Percentiles rank a stretch among this genome's conserved stretches.
These are phyloP conservation scores for Scylla paramamosain DNA, from an alignment of 1,140 invertebrate species.

Conservation along the genomic window DNA sequence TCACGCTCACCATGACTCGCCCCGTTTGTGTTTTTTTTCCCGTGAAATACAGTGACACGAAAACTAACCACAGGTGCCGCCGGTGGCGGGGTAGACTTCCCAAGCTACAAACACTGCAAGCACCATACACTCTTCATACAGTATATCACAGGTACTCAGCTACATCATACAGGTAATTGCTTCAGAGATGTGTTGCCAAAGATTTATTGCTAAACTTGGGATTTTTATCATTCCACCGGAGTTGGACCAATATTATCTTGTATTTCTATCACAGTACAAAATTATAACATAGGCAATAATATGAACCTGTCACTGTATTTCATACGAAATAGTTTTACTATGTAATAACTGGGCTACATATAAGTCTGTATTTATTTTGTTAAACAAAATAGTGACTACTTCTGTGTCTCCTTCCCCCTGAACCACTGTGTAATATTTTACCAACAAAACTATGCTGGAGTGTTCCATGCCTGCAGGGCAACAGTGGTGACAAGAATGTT, in stretches of 20 bases:
- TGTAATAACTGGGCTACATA: not conserved
- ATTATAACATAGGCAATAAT: not conserved
- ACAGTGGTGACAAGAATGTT: no score
- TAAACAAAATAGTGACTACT: not conserved
- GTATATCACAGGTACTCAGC: not conserved
- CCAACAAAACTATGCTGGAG: no score
- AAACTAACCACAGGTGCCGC: not conserved
- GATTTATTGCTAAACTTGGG: not conserved
- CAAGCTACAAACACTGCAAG: not conserved
- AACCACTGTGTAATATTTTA: no score
- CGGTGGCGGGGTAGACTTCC: not conserved
- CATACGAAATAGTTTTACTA: not conserved
- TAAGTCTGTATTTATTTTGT: not conserved
- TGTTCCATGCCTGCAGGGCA: no score
- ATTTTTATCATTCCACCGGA: not conserved
- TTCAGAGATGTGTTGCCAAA: not conserved
- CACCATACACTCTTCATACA: no score
- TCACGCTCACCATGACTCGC: not conserved
- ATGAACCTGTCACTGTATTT: not conserved
- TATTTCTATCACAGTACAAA: not conserved
- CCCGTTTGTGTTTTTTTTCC: not conserved
- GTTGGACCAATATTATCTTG: not conserved
- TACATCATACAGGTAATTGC: not conserved
- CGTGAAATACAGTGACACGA: conserved; percentile 13
- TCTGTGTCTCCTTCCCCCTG: not conserved